Evolutionary conservation across 2,888 invertebrate species (phyloP), one percentile per base, ranked within the genome.

Genomic region (Pachymerium ferrugineum): DNA sequence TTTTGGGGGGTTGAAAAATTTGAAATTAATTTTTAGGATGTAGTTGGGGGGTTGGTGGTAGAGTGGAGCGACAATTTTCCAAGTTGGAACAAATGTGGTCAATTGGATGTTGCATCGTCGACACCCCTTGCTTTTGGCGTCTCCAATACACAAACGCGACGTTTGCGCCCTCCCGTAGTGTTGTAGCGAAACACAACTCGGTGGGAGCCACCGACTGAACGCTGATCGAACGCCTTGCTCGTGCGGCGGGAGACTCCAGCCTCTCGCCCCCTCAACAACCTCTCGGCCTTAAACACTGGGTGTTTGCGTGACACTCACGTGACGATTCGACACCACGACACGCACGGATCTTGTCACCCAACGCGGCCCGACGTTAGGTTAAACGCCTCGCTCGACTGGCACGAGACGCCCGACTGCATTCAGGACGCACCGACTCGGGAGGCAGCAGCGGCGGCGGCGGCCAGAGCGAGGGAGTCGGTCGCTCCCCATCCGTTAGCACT

Each of bases 141-240:
- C 54, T 54, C 54, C 54, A 54, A 54, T 54, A 54, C 54, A 54
- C 54, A 54, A 54, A 54, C 54, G 54, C 54, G 54, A 54, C 54
- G 54, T 54, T 54, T 54, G 54, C 54, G 54, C 54, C 54, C 54
- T 54, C 54, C 54, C 54, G 54, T 54, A 54, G 54, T 54, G 54
- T 54, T 54, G 54, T 28, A 54, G 54, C 25, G 54, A 54, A 54
- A 54, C 54, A 25, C 54, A 54, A 54, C 54, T 54, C 22, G 54
- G 54, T 54, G 25, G 54, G 54, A 54, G 54, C 38, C 54, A 54
- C 54, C 54, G 14, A 54, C 22, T 28, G 22, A 54, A 54, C 54
- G 54, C 54, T 54, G 54, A 54, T 54, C 54, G 54, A 54, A 54
- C 54, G 54, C 54, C 38, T 38, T 38, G 38, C 38, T 54, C 54